These are phyloP conservation scores for Drosophila pallidifrons DNA, from an alignment of 1,140 invertebrate species.

Conservation along the genomic window DNA sequence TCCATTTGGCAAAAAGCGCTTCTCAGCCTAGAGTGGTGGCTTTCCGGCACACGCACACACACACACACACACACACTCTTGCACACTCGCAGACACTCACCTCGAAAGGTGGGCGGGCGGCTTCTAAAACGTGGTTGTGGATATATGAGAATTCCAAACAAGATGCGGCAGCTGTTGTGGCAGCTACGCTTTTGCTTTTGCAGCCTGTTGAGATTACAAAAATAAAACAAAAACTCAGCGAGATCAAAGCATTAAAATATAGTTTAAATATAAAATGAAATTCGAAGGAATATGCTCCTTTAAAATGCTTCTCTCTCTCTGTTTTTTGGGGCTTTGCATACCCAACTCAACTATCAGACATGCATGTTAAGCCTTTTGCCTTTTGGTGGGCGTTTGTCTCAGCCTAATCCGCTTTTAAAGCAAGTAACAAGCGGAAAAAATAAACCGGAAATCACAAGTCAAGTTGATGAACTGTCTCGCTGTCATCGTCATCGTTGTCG, in stretches of 20 bases:
- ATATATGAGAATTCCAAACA: constrained; percentile 81
- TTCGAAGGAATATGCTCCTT: not conserved
- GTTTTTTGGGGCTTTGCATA: constrained; percentile 32
- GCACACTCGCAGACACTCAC: constrained; percentile 32
- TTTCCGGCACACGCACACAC: constrained; percentile 52
- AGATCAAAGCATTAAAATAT: constrained; percentile 21
- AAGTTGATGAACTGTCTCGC: constrained; percentile 80
- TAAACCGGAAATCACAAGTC: constrained; percentile 82
- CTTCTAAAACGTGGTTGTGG: constrained; percentile 44
- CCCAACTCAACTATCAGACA: constrained; percentile 60
- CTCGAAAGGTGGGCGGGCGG: constrained; percentile 28
- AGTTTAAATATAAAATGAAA: not conserved
- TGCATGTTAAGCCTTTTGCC: constrained; percentile 44
- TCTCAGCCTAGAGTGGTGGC: constrained; percentile 60
- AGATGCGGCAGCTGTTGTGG: constrained; percentile 61
- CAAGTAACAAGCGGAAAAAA: constrained; percentile 56
- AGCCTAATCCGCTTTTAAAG: constrained; percentile 81
- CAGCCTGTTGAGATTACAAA: not conserved
- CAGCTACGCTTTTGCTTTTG: not conserved
- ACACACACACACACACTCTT: constrained; percentile 7
- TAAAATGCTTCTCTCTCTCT: not conserved
- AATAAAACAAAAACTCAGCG: not conserved
- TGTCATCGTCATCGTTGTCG: constrained; percentile 51
- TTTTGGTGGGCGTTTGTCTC: constrained; percentile 73
- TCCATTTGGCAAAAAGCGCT: not conserved